Conservation (phyloP, 1,140 invertebrate species). For the Micrasema minimum region DNA sequence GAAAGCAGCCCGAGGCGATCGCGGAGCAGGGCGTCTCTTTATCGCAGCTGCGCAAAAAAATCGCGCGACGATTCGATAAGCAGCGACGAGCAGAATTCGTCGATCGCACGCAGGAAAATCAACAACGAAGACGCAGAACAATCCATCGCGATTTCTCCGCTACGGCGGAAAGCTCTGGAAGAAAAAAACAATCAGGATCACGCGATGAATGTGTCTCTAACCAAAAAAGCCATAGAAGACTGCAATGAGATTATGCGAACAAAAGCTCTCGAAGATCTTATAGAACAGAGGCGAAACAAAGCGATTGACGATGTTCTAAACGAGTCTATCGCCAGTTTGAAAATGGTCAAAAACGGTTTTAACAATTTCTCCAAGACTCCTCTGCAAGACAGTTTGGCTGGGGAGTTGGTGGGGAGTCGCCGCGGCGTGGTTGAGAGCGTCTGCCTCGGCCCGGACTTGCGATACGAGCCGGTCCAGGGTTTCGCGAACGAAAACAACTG, state of each 20-base stretch:
- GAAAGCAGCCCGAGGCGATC: conserved; percentile 29
- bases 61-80: conserved; percentile 32
- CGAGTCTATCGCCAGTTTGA: neutral
- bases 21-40: conserved; percentile 26
- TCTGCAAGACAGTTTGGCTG: conserved; percentile 10
- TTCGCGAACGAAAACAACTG: conserved; percentile 17
- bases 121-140: conserved; percentile 41
- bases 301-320: conserved; percentile 10
- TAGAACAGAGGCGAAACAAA: neutral
- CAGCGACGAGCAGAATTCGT: conserved; percentile 28
- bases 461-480: conserved; percentile 62
- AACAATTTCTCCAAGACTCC: conserved; percentile 6
- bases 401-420: conserved; percentile 15
- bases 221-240: conserved; percentile 37
- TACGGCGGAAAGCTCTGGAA: conserved; percentile 36
- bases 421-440: conserved; percentile 49
- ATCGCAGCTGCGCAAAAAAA: conserved; percentile 21
- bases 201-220: conserved; percentile 9
- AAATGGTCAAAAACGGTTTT: conserved; percentile 28
- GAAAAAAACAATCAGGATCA: conserved; percentile 34
- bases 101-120: conserved; percentile 29
- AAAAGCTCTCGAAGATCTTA: conserved; percentile 30
- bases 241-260: conserved; percentile 12
- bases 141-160: conserved; percentile 10
- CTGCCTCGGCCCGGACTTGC: conserved; percentile 62